These are phyloP conservation scores for Mixornis gularis DNA, from an alignment of 2,113 vertebrate species.

Conservation along the genomic window DNA sequence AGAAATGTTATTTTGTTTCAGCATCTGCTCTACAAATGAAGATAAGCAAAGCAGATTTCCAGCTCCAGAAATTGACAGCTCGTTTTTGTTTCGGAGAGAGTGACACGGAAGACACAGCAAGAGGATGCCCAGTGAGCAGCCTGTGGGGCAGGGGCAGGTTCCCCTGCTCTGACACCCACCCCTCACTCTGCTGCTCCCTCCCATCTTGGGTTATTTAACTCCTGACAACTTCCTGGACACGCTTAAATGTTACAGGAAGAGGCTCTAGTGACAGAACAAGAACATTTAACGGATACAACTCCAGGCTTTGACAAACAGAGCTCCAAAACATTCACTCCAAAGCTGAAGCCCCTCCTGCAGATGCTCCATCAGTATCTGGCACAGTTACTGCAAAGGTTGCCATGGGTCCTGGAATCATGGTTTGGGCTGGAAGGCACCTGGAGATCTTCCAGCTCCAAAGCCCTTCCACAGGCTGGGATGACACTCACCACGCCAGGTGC, in stretches of 20 bases:
- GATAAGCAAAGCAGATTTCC: neutral
- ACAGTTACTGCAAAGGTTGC: neutral
- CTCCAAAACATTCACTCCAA: neutral
- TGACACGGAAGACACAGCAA: neutral
- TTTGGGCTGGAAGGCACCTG: neutral
- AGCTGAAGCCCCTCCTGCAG: neutral
- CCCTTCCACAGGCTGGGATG: neutral
- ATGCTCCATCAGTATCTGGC: neutral
- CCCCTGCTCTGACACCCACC: neutral
- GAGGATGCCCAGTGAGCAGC: neutral
- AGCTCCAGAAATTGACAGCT: neutral
- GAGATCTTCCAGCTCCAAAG: rapidly evolving
- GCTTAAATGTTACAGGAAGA: neutral
- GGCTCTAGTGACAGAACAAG: neutral
- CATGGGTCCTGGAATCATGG: rapidly evolving
- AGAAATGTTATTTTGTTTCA: constrained; percentile 30
- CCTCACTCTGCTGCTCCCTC: neutral
- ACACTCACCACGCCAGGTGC: neutral
- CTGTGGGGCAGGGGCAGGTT: neutral
- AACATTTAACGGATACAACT: neutral
- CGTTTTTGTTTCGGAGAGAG: neutral
- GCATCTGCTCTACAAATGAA: constrained; percentile 22
- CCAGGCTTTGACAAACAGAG: neutral
- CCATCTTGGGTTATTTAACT: neutral
- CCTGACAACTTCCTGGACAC: neutral